Base-by-base conservation (phyloP, 2,888 invertebrate genomes). In the Cheiracanthium punctorium region DNA sequence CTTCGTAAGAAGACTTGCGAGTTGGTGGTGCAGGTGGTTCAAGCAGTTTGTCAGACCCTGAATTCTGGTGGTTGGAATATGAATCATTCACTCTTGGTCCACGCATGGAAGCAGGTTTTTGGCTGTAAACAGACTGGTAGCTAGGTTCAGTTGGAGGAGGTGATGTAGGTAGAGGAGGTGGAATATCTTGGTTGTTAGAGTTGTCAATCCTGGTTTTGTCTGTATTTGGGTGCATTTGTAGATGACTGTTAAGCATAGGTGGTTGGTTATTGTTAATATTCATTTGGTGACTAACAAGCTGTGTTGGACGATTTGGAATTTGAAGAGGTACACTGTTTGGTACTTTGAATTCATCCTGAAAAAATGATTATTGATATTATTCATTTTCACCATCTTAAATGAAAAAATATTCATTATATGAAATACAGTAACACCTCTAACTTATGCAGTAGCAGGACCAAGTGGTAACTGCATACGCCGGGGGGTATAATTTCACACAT, bases 1-100 rank as follows among this genome's bases (percentile, higher is more conserved):
- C 94, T 2, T 96, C 94, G 92, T 96, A 97, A 64, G 97, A 97
- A 32, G 96, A 96, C 82, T 96, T 96, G 88, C 97, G 94, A 91
- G 96, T 96, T 1, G 97, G 97, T 29, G 97, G 96, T 4, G 93
- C 93, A 0, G 96, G 92, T 72, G 91, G 89, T 86, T 89, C 89
- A 10, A 52, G 43, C 32, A 72, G 65, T 52, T 77, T 88, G 5
- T 88, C 89, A 28, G 72, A 64, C 14, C 24, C 43, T 32, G 80
- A 74, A 28, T 76, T 80, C 32, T 72, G 65, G 10, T 76, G 73
- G 14, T 20, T 33, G 7, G 33, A 41, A 71, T 80, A 70, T 7
- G 43, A 28, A n/a, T 76, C 69, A 28, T 87, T 81, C 1, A 48
- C 24, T 43, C 80, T 30, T 28, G 72, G 72, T 10, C 58, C 79